These are phyloP conservation scores for Halesus radiatus DNA, from an alignment of 1,140 invertebrate genomes.

Conservation along the genomic window DNA sequence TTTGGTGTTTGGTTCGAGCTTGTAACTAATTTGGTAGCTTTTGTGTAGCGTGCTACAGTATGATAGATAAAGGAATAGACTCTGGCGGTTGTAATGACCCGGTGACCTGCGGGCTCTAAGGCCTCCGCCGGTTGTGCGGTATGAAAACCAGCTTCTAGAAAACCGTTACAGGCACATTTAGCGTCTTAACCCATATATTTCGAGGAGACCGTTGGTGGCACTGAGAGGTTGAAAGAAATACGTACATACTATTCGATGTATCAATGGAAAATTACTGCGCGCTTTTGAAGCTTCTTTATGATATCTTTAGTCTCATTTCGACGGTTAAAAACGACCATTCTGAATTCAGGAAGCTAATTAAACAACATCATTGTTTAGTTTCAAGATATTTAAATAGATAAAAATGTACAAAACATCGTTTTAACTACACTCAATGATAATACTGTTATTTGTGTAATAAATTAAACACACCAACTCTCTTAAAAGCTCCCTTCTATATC, in stretches of 20 bases:
- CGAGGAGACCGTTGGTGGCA: constrained; percentile 28
- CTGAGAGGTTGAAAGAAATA: neutral
- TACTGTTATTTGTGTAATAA: no score
- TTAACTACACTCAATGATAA: no score
- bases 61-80: constrained; percentile 48
- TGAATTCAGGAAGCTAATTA: no score
- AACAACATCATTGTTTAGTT: no score
- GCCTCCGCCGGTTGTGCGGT: constrained; percentile 8
- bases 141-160: constrained; percentile 50
- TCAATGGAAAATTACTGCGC: neutral
- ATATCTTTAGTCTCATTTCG: no score
- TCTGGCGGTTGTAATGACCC: constrained; percentile 44
- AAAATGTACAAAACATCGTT: no score
- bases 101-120: constrained; percentile 41
- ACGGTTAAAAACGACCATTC: no score
- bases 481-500: neutral
- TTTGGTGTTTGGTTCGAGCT: constrained; percentile 10
- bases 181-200: constrained; percentile 42
- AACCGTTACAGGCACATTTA: constrained; percentile 53
- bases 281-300: neutral
- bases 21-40: constrained; percentile 55
- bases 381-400: no score
- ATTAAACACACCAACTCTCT: no score
- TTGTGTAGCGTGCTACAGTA: constrained; percentile 48
- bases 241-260: neutral